Evolutionary conservation across 1,140 invertebrate species (phyloP), one percentile per base, ranked within the genome.

Genomic region (Drosophila santomea): DNA sequence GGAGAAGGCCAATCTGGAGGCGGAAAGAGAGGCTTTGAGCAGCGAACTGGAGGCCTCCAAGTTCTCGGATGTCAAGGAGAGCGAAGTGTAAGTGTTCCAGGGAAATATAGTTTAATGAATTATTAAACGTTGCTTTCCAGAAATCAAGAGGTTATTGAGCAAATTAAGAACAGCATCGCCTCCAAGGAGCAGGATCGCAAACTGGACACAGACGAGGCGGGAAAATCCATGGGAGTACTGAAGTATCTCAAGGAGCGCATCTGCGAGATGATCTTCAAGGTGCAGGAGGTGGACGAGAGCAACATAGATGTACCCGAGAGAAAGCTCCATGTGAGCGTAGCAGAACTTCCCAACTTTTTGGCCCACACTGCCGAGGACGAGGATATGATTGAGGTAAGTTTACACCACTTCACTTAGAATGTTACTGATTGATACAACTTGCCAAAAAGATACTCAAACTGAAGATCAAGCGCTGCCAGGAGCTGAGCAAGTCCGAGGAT

Each of bases 1-100:
- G 11, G 95, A 97, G 79, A 97, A 97, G 82, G 93, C 95, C 44
- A 90, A 93, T 28, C 82, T 97, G 44, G 96, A 97, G 91, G 94
- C 93, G 28, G 94, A 94, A n/a, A 94, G 95, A 56, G 95, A 96
- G 48, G 92, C 93, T 2, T 92, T 96, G n/a, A 93, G 94, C 58
- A 93, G 93, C 0, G 95, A 97, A 91, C 93, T 97, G 25, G 96
- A 97, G 78, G 94, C 94, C 35, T 95, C 95, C 43, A 97, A 96
- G 91, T 97, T 96, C 91, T 95, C 96, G 0, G 96, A 96, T 78
- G 95, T 95, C 4, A 96, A 96, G 90, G 95, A 96, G 73, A 95
- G 95, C 64, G 96, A 97, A 93, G 94, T 95, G 96, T 97, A 92
- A 94, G 94, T 92, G 7, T 7, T 44, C 3, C 4, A 47, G 14